Conservation (phyloP, 2,113 vertebrate genomes). For the Chlorodrepanis virens region DNA sequence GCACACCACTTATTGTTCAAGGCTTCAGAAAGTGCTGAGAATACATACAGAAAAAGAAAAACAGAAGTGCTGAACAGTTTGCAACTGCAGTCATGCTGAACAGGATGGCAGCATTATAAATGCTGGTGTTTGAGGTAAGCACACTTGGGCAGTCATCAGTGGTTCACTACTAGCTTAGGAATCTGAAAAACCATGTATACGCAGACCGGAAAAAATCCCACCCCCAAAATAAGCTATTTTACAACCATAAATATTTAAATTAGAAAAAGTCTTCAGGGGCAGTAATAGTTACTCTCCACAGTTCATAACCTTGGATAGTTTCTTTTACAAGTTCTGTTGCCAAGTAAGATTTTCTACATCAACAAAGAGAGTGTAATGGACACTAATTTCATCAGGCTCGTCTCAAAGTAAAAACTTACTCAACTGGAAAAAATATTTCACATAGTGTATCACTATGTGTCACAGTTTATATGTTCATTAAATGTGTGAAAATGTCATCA, state of each 20-base stretch:
- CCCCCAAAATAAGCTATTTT: neutral
- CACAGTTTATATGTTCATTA: neutral
- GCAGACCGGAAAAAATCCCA: neutral
- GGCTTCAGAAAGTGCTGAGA: neutral
- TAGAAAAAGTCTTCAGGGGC: neutral
- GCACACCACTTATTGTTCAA: neutral
- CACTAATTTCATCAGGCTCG: neutral
- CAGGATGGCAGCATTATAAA: neutral
- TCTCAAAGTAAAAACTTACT: neutral
- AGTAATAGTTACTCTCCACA: neutral
- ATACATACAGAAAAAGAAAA: neutral
- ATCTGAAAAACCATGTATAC: neutral
- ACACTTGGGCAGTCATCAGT: neutral
- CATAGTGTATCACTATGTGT: neutral
- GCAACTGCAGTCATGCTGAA: neutral
- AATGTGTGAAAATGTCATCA: neutral
- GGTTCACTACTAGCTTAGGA: neutral
- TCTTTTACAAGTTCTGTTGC: neutral
- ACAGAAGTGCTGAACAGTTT: neutral
- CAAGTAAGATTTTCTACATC: neutral
- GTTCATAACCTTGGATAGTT: neutral
- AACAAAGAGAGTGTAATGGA: neutral
- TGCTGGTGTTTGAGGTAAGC: neutral
- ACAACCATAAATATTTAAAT: neutral
- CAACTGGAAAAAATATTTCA: neutral